Percentiles rank a stretch among this genome's conserved stretches.
These are phyloP conservation scores for Diabrotica balteata DNA, from an alignment of 2,888 invertebrate genomes.

Conservation along the genomic window DNA sequence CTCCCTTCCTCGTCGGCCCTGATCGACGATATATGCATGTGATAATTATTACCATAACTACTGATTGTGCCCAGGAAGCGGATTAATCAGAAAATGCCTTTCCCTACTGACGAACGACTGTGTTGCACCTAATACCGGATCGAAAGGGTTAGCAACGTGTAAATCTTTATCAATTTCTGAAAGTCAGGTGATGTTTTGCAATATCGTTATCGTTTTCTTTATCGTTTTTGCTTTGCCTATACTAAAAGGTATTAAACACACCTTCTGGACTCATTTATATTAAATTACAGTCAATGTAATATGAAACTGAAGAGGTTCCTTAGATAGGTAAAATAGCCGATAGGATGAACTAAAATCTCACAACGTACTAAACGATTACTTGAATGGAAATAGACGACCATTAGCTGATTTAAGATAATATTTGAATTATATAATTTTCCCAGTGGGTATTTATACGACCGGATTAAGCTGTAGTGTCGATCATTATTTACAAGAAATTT, in stretches of 20 bases:
- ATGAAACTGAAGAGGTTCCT: conserved; percentile 5
- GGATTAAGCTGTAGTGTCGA: too few species aligned
- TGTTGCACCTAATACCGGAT: too few species aligned
- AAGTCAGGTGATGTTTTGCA: too few species aligned
- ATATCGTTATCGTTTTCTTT: neutral
- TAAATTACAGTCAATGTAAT: neutral
- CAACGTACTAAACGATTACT: conserved; percentile 3
- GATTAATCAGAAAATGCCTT: too few species aligned
- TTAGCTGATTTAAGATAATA: conserved; percentile 4
- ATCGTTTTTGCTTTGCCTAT: neutral
- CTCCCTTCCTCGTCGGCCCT: too few species aligned
- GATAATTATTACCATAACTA: too few species aligned
- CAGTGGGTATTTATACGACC: conserved; percentile 1
- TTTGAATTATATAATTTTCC: neutral
- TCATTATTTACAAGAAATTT: too few species aligned
- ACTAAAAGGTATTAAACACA: conserved; percentile 3
- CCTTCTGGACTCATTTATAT: conserved; percentile 5
- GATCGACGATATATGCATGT: too few species aligned
- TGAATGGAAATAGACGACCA: neutral
- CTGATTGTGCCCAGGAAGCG: too few species aligned
- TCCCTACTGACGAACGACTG: too few species aligned
- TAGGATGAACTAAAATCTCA: neutral
- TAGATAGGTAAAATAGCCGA: neutral
- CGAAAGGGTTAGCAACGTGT: too few species aligned
- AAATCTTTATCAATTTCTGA: too few species aligned